These are phyloP conservation scores for Caenorhabditis drosophilae DNA, from an alignment of 2,888 invertebrate species.

Conservation along the genomic window DNA sequence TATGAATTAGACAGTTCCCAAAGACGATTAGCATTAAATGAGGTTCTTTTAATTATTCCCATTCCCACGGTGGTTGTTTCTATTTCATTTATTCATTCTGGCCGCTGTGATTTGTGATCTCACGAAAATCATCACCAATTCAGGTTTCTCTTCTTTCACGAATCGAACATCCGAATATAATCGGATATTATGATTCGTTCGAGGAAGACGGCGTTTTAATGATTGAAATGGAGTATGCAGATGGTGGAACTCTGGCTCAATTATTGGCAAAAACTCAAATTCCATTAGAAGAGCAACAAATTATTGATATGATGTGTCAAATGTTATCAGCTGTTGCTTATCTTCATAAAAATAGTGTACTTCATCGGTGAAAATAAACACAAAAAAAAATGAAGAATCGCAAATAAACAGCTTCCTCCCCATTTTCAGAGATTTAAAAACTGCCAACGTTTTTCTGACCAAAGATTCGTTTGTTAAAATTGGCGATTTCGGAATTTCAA, in stretches of 20 bases:
- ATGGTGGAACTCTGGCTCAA: constrained; percentile 78
- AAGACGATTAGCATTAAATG: constrained; percentile 73
- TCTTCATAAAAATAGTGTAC: constrained; percentile 78
- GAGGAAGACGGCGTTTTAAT: constrained; percentile 78
- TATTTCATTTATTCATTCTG: too few relatives aligned
- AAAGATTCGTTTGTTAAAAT: constrained; percentile 77
- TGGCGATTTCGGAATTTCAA: constrained; percentile 81
- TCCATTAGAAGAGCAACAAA: constrained; percentile 74
- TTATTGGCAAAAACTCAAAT: constrained; percentile 74
- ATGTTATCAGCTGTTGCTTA: constrained; percentile 78
- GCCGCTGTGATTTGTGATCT: too few relatives aligned
- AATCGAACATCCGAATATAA: constrained; percentile 79
- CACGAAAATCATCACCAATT: too few relatives aligned
- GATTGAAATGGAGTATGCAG: constrained; percentile 83
- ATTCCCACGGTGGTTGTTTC: too few relatives aligned
- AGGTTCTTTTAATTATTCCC: too few relatives aligned
- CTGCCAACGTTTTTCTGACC: constrained; percentile 79
- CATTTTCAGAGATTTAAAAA: constrained; percentile 81
- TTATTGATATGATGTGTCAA: constrained; percentile 71
- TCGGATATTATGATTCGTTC: constrained; percentile 77
- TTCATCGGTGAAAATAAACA: constrained; percentile 73
- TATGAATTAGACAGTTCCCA: constrained; percentile 77
- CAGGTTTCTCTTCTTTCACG: constrained; percentile 76
- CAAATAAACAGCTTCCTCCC: not conserved
- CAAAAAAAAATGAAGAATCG: constrained; percentile 4